Evolutionary conservation across 2,113 vertebrate species (phyloP).

Genomic region (Serinus canaria): DNA sequence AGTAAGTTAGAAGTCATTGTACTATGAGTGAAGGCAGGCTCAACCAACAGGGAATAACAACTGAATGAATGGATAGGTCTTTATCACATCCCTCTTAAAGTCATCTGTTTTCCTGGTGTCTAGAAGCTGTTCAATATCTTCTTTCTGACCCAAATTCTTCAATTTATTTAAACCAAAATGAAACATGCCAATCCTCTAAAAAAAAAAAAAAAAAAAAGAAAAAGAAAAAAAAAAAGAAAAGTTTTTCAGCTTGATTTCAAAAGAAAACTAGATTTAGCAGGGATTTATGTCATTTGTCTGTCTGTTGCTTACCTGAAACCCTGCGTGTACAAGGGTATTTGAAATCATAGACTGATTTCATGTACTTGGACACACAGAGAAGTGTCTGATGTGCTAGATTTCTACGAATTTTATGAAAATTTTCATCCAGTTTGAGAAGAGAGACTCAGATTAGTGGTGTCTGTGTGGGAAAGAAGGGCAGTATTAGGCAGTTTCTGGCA

Average conservation of each 20-base stretch:
- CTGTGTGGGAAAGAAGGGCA: not conserved
- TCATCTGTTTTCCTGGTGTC: not conserved
- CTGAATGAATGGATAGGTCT: not conserved
- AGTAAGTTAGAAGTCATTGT: not conserved
- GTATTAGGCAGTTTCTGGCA: not conserved
- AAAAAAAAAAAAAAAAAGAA: not conserved
- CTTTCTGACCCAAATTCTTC: not conserved
- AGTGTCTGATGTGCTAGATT: not conserved
- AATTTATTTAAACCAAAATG: not conserved
- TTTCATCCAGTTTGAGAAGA: not conserved
- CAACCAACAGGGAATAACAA: not conserved
- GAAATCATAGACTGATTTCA: not conserved
- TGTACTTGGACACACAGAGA: not conserved
- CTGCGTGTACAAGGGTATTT: not conserved
- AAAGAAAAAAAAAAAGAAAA: too few relatives aligned
- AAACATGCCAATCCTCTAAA: not conserved
- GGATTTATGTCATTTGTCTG: rapidly evolving
- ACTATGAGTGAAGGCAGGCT: not conserved
- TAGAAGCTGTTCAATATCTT: not conserved
- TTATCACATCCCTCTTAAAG: not conserved
- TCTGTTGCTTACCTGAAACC: not conserved
- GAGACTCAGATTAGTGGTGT: not conserved
- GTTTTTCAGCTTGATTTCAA: not conserved
- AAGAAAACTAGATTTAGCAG: not conserved
- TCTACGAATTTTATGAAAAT: not conserved